These are phyloP conservation scores for Geothlypis trichas DNA, from an alignment of 2,113 vertebrate genomes.

Conservation along the genomic window DNA sequence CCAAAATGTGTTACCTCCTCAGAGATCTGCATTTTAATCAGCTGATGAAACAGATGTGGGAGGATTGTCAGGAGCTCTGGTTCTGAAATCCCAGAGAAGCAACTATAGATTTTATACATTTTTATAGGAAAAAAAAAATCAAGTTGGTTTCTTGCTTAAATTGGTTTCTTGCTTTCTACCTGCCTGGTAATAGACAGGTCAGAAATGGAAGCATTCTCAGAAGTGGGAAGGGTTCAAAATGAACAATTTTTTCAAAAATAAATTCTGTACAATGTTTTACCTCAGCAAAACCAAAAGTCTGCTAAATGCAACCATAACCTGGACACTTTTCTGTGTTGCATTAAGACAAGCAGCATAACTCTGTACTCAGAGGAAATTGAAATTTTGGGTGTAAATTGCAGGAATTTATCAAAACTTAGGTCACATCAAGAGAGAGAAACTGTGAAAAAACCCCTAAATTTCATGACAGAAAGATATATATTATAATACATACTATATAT, in stretches of 20 bases:
- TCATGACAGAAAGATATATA: not conserved
- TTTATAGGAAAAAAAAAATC: not conserved
- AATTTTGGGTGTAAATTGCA: not conserved
- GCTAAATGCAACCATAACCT: not conserved
- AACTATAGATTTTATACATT: not conserved
- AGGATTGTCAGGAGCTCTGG: slow-evolving; percentile 14
- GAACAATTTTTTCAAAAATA: not conserved
- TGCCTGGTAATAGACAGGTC: not conserved
- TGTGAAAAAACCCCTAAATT: not conserved
- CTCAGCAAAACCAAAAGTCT: not conserved
- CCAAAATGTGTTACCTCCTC: slow-evolving; percentile 38
- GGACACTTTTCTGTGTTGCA: not conserved
- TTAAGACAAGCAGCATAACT: not conserved
- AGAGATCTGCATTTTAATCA: slow-evolving; percentile 54
- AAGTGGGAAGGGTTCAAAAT: not conserved
- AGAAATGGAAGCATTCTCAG: not conserved
- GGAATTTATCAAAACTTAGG: not conserved
- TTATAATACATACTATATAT: not conserved
- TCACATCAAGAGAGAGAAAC: not conserved
- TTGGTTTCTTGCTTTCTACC: not conserved
- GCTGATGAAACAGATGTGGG: slow-evolving; percentile 65
- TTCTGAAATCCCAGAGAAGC: not conserved
- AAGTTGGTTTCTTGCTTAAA: too few relatives aligned
- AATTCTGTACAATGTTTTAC: not conserved
- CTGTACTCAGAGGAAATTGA: not conserved